These are phyloP conservation scores for Poeciliopsis turrubarensis DNA, from an alignment of 2,113 vertebrate genomes.

Conservation along the genomic window DNA sequence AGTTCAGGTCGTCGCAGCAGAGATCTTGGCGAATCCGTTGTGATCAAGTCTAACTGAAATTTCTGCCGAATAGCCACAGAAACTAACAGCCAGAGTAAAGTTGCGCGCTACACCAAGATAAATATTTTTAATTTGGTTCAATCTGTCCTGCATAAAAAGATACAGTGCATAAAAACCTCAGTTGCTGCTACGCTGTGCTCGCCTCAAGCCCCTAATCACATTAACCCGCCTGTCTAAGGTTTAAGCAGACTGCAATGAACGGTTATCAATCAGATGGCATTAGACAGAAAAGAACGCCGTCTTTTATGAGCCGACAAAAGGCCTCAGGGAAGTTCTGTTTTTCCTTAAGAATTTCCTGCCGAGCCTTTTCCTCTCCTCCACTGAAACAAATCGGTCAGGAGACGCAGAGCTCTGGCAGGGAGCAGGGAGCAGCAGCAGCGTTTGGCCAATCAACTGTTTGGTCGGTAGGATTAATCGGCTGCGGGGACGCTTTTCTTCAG, in stretches of 20 bases:
- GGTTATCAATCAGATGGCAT: slow-evolving; percentile 3
- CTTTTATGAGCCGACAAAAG: slow-evolving; percentile 41
- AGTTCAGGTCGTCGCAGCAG: background rate
- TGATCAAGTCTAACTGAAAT: background rate
- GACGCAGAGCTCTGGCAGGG: slow-evolving; percentile 24
- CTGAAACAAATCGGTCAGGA: slow-evolving; percentile 28
- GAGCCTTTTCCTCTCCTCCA: slow-evolving; percentile 74
- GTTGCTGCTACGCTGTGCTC: background rate
- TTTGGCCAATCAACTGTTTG: too few species aligned
- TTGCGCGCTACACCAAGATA: background rate
- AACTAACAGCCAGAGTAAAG: background rate
- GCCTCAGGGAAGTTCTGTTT: slow-evolving; percentile 66
- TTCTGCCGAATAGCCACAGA: background rate
- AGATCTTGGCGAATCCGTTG: background rate
- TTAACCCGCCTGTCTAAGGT: background rate
- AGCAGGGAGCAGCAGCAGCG: background rate
- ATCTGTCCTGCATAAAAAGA: background rate
- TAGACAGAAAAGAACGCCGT: fast-evolving
- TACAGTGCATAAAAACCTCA: background rate
- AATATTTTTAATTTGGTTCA: background rate
- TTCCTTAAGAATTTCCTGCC: slow-evolving; percentile 74
- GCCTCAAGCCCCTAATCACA: background rate
- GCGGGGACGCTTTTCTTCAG: too few species aligned
- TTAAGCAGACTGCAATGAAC: background rate
- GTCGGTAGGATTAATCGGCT: too few species aligned